Percentiles rank a stretch among this genome's conserved stretches.
phyloP scores from a whole-genome alignment of 2,113 vertebrate genomes.

The Pycnonotus jocosus region DNA sequence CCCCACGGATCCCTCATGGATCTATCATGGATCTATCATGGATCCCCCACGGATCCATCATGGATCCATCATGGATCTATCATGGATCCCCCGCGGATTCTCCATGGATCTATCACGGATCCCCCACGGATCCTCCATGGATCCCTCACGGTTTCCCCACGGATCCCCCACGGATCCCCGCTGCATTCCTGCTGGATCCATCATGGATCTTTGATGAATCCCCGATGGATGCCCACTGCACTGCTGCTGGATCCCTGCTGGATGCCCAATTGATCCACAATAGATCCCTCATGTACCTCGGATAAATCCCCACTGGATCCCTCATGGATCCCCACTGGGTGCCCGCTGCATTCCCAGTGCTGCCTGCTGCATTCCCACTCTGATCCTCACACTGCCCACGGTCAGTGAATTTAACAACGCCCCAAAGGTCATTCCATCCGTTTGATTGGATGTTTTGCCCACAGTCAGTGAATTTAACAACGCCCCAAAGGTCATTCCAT shows the following conservation, averaged over 20 bases:
- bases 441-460: too few relatives aligned
- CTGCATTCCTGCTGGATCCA: too few relatives aligned
- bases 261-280: rapidly evolving
- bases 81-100: rapidly evolving
- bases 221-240: rapidly evolving
- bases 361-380: not conserved
- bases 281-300: rapidly evolving
- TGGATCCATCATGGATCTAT: not conserved
- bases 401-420: rapidly evolving
- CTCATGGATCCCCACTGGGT: rapidly evolving
- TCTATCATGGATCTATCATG: not conserved
- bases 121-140: rapidly evolving
- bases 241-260: rapidly evolving
- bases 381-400: rapidly evolving
- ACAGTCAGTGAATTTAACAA: rapidly evolving
- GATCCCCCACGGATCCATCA: rapidly evolving
- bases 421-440: rapidly evolving
- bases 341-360: not conserved
- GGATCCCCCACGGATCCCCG: not conserved
- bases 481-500: rapidly evolving
- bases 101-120: rapidly evolving
- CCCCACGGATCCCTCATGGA: rapidly evolving
- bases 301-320: rapidly evolving
- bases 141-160: not conserved
- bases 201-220: too few relatives aligned